Percentiles rank a stretch among this genome's conserved stretches.
phyloP scores from a whole-genome alignment of 92 coral and sea anemone species.

The Chrysogorgia sp. region DNA sequence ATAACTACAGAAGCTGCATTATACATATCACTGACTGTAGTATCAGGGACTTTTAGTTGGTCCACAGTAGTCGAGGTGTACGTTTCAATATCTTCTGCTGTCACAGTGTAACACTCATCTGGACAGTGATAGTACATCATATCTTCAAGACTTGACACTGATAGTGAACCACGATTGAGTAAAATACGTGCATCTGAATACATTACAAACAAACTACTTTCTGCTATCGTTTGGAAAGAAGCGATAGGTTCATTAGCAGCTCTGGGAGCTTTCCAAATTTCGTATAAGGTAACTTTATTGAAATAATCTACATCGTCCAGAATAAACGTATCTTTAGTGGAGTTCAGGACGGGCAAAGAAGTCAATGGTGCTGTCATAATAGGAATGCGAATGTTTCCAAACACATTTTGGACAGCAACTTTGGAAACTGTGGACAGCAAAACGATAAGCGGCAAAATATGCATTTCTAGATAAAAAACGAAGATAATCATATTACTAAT shows the following conservation, averaged over 20 bases:
- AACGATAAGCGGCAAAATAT: neutral
- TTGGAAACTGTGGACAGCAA: neutral
- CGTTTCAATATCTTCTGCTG: neutral
- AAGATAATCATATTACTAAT: neutral
- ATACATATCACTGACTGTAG: neutral
- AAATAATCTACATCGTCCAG: neutral
- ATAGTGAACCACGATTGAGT: neutral
- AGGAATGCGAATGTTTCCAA: constrained; percentile 19
- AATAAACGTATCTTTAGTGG: neutral
- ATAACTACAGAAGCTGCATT: neutral
- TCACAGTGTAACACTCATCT: constrained; percentile 10
- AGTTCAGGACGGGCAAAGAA: neutral
- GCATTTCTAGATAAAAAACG: neutral
- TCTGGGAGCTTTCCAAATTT: constrained; percentile 15
- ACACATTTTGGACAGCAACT: neutral
- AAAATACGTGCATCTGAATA: constrained; percentile 3
- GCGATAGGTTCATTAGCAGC: neutral
- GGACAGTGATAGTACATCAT: constrained; percentile 20
- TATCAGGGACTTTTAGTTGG: neutral
- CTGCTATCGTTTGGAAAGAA: neutral
- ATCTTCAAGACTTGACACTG: neutral
- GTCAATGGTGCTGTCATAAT: constrained; percentile 3
- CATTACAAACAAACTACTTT: neutral
- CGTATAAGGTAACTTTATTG: constrained; percentile 17
- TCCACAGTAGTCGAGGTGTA: neutral